phyloP scores from a whole-genome alignment of 1,140 invertebrate species.

The Argopecten irradians region DNA sequence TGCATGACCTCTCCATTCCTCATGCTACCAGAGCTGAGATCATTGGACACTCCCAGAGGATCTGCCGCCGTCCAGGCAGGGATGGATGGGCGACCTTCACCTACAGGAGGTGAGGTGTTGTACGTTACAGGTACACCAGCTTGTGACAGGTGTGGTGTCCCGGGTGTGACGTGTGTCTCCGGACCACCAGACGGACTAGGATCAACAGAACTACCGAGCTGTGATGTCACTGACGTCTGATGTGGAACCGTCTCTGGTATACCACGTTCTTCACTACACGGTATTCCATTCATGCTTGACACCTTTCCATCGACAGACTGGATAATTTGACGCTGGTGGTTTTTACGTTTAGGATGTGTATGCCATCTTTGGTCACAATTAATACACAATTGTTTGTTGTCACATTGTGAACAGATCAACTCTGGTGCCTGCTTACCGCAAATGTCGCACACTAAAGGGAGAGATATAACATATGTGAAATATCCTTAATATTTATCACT shows the following conservation, averaged over 20 bases:
- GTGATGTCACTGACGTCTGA: background rate
- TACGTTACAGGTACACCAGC: background rate
- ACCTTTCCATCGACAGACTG: background rate
- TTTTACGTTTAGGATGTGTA: conserved; percentile 49
- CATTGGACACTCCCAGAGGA: background rate
- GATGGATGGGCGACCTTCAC: background rate
- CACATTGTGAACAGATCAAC: conserved; percentile 43
- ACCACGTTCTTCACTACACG: background rate
- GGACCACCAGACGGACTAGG: background rate
- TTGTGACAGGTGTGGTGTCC: no score
- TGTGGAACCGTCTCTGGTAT: background rate
- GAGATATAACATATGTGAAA: background rate
- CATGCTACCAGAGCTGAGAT: background rate
- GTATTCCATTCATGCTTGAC: background rate
- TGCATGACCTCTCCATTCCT: background rate
- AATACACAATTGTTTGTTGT: conserved; percentile 49
- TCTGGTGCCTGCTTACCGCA: conserved; percentile 36
- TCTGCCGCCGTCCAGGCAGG: background rate
- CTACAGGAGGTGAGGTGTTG: background rate
- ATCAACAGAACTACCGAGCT: background rate
- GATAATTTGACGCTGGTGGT: conserved; percentile 40
- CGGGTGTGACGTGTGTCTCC: background rate
- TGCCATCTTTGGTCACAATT: conserved; percentile 50
- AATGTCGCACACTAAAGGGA: conserved; percentile 42
- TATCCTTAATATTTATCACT: no score